phyloP scores from a whole-genome alignment of 92 coral and sea anemone species.

The Nematostella vectensis region DNA sequence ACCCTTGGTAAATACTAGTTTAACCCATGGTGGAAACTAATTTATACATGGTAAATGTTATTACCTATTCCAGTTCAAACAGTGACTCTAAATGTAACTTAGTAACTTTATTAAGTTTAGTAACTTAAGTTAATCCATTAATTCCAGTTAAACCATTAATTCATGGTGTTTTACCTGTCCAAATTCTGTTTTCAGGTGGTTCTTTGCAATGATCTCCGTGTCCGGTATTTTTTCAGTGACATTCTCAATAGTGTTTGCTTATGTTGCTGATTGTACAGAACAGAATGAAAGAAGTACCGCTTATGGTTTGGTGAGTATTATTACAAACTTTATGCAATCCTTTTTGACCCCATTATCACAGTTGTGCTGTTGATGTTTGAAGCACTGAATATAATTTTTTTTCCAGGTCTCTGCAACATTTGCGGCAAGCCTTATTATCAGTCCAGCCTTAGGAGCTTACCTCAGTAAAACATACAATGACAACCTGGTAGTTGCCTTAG shows the following conservation, averaged over 20 bases:
- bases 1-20: too few relatives aligned
- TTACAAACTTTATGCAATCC: not conserved
- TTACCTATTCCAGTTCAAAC: too few relatives aligned
- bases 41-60: too few relatives aligned
- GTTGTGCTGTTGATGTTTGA: not conserved
- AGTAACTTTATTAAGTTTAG: too few relatives aligned
- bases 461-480: conserved; percentile 74
- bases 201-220: conserved; percentile 94
- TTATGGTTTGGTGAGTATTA: conserved; percentile 95
- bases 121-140: too few relatives aligned
- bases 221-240: conserved; percentile 99
- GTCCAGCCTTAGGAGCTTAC: conserved; percentile 94
- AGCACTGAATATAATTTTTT: not conserved
- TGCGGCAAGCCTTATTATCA: conserved; percentile 94
- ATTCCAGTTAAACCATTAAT: too few relatives aligned
- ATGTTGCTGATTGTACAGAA: conserved; percentile 97
- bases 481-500: conserved; percentile 86
- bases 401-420: conserved; percentile 94
- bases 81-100: too few relatives aligned
- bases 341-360: not conserved
- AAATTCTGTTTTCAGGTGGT: conserved; percentile 86
- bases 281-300: conserved; percentile 97
- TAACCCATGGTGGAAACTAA: too few relatives aligned
- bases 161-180: too few relatives aligned
- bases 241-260: conserved; percentile 97